Evolutionary conservation across 2,888 invertebrate species (phyloP).

Genomic region (Pammene fasciana): DNA sequence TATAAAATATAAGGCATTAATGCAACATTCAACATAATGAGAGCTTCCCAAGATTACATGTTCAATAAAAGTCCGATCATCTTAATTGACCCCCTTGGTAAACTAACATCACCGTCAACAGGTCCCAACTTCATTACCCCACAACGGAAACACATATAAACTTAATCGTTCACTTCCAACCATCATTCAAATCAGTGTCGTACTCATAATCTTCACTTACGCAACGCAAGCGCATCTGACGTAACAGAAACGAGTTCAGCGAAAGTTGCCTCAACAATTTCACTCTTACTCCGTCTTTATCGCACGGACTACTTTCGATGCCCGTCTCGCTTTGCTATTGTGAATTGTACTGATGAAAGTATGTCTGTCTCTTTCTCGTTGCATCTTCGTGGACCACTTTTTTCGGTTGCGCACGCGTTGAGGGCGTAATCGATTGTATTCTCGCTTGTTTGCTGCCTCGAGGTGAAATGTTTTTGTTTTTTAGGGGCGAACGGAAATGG

Average conservation of each 20-base stretch:
- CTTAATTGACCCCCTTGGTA: no score
- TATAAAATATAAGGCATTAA: no score
- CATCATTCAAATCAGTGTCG: conserved; percentile 78
- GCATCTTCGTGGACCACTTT: conserved; percentile 72
- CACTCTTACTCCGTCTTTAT: conserved; percentile 71
- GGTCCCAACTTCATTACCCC: conserved; percentile 43
- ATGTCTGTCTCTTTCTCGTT: conserved; percentile 59
- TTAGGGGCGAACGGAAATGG: conserved; percentile 41
- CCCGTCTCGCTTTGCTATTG: conserved; percentile 51
- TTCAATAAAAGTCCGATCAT: no score
- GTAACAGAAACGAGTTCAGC: conserved; percentile 79
- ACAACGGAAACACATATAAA: conserved; percentile 59
- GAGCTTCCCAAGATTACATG: no score
- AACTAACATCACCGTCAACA: background rate
- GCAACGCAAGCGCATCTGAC: conserved; percentile 71
- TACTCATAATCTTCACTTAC: conserved; percentile 77
- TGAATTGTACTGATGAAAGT: conserved; percentile 21
- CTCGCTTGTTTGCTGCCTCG: conserved; percentile 56
- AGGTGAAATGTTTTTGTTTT: conserved; percentile 51
- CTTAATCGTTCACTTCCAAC: conserved; percentile 71
- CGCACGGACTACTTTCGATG: conserved; percentile 48
- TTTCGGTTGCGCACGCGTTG: conserved; percentile 72
- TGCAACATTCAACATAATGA: no score
- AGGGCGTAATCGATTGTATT: conserved; percentile 75
- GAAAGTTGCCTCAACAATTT: conserved; percentile 80